Conservation (phyloP, 2,113 vertebrate species). For the Pionites leucogaster region DNA sequence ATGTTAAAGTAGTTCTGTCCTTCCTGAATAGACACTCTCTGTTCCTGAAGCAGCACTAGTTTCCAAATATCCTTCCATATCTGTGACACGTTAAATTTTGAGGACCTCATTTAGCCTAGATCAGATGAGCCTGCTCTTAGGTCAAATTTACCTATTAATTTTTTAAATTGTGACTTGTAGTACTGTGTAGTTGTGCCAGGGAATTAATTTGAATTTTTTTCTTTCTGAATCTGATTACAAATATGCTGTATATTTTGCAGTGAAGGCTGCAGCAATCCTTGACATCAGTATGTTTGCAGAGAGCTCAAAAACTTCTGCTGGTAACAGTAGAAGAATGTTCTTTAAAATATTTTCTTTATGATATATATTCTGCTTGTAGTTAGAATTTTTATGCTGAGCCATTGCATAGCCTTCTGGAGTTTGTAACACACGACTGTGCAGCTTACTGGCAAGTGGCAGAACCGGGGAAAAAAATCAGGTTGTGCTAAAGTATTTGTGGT, state of each 20-base stretch:
- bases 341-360: not conserved
- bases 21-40: not conserved
- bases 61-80: not conserved
- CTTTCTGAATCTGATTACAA: not conserved
- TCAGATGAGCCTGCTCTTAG: not conserved
- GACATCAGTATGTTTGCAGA: not conserved
- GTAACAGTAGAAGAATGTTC: not conserved
- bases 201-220: not conserved
- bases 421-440: not conserved
- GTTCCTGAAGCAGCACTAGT: not conserved
- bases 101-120: not conserved
- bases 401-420: not conserved
- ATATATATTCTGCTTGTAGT: not conserved
- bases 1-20: not conserved
- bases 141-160: not conserved
- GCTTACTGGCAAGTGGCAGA: not conserved
- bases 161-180: not conserved
- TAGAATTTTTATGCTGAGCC: not conserved
- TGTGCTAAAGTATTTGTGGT: not conserved
- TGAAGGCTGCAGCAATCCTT: not conserved
- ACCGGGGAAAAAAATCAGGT: not conserved
- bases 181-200: not conserved
- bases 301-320: not conserved
- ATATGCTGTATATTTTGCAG: not conserved
- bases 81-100: not conserved